Base-by-base conservation (phyloP, 2,797 vertebrate species). In the Tympanoctomys barrerae region DNA sequence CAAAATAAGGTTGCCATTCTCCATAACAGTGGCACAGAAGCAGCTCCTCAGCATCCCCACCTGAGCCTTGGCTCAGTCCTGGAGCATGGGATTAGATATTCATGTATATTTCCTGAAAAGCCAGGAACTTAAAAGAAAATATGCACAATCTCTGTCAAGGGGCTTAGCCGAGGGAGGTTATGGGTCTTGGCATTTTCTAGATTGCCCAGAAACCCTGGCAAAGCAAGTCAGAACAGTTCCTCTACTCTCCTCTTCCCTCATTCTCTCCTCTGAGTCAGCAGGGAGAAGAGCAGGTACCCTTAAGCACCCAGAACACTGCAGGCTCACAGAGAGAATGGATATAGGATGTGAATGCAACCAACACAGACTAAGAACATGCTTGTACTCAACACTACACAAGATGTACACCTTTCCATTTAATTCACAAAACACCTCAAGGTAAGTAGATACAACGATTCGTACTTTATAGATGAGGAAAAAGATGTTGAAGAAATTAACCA, bases 31-130 rank as follows among this genome's bases (percentile, higher is more conserved):
- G 3, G 31, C 12, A 49, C 3, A 46, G 54, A 57, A 92, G 42
- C 31, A 89, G 28, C 33, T 66, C 68, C 42, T 57, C 12, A 61
- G 89, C 11, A 89, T 26, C 16, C 70, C 11, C 24, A 66, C 79
- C 86, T 92, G 26, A 61, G 71, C 22, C 54, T 87, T 64, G 49
- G 61, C 57, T 97, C 70, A 89, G 21, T 81, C 87, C 68, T 73
- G 79, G 87, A 93, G 85, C 83, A 57, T n/a, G 31, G 13, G n/a
- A 14, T 61, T 39, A 94, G 19, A 87, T 36, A 52, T 0, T 89
- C 24, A 95, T 82, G 82, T 16, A 14, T 52, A 80, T 52, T 83
- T 95, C 28, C 75, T 54, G 81, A 80, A 84, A 91, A 97, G n/a
- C 42, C 36, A 89, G 59, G 18, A 31, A 52, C 73, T 39, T 19